phyloP scores from a whole-genome alignment of 2,113 vertebrate species.

The Junco hyemalis region DNA sequence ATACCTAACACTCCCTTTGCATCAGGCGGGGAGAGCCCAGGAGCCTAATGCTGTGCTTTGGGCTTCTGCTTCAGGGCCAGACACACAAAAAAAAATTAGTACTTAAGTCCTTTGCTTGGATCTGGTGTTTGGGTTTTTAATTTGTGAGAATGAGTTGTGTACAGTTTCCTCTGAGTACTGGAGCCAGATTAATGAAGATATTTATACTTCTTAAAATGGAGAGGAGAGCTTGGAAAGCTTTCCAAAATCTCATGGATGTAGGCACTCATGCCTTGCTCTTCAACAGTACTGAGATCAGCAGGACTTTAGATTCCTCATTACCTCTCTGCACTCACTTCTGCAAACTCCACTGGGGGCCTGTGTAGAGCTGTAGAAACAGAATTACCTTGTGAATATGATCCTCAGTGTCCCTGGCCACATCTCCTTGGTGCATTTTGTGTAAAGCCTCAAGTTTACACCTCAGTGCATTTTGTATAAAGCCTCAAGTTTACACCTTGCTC shows the following conservation, averaged over 20 bases:
- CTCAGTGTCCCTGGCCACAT: neutral
- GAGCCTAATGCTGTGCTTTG: neutral
- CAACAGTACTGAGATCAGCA: neutral
- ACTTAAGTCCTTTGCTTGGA: neutral
- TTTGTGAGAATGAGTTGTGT: neutral
- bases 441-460: neutral
- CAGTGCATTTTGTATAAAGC: neutral
- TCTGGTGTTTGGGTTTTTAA: neutral
- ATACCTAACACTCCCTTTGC: neutral
- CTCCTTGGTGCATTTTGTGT: neutral
- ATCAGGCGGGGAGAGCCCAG: neutral
- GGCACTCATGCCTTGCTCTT: neutral
- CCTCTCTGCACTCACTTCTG: neutral
- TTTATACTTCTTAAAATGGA: neutral
- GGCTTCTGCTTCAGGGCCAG: neutral
- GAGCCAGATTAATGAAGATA: neutral
- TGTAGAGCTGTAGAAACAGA: neutral
- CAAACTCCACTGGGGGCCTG: neutral
- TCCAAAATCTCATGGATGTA: neutral
- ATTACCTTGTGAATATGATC: neutral
- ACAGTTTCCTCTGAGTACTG: neutral
- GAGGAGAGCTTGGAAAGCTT: neutral
- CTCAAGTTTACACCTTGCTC: neutral
- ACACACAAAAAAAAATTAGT: neutral
- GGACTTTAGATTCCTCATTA: neutral